Base-by-base conservation (phyloP, 2,797 vertebrate species). In the Onychomys torridus region DNA sequence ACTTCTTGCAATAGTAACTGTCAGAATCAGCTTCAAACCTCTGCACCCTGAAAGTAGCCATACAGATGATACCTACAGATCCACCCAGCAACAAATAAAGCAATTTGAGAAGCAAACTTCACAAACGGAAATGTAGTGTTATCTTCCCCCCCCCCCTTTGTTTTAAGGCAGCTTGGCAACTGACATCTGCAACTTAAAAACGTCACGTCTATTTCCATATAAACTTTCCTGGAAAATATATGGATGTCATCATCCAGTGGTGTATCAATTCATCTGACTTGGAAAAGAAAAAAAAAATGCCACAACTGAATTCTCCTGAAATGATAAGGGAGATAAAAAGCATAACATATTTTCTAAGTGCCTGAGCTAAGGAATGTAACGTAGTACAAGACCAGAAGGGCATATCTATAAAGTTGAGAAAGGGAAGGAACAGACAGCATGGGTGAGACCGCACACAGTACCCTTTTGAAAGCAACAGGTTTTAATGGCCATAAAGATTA, bases 271-370 rank as follows among this genome's bases (percentile, higher is more conserved):
- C 96, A 32, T 97, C 93, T 94, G 90, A 86, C 95, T 76, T 88
- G 88, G 89, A 76, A 61, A 75, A 43, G 49, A 96, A 97, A 55
- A 85, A 73, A 96, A 96, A 88, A 92, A 91, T 5, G 23, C 59
- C 78, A 77, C 94, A 94, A 73, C 86, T 40, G 46, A 92, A 69
- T 88, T 95, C 96, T 97, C 90, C 94, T 93, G 90, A 95, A 87
- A 88, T 89, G 94, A 93, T 86, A 90, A 86, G 93, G 95, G 49
- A 27, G 65, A 19, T 6, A 16, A 46, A 43, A 55, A 77, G 12
- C 82, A 34, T 86, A n/a, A 32, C 1, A 2, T 97, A 67, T 97
- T 98, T 97, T 96, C 0, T 97, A 98, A 98, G 98, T 99, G 98
- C 98, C 98, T 99, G 98, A 98, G 49, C 40, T 95, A 93, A 52